Percentiles rank a stretch among this genome's conserved stretches.
phyloP scores from a whole-genome alignment of 2,797 vertebrate species.

The Limosa lapponica region DNA sequence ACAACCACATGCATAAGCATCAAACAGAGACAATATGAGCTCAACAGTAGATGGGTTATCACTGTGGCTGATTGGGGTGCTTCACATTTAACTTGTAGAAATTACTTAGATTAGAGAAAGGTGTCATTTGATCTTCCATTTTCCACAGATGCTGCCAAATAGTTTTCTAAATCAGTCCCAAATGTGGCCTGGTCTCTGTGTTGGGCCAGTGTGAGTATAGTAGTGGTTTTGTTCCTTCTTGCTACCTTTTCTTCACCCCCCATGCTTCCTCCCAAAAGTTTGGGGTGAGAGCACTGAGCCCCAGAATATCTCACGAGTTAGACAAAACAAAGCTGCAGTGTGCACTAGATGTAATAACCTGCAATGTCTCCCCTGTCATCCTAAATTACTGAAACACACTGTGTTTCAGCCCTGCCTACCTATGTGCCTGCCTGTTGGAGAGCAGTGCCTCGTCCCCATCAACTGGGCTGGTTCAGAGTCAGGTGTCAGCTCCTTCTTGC shows the following conservation, averaged over 20 bases:
- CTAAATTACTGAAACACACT: constrained; percentile 1
- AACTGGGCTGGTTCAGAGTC: not conserved
- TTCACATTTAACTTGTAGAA: not conserved
- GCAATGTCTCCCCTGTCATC: constrained; percentile 55
- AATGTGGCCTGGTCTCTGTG: constrained; percentile 35
- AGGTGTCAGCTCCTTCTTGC: not conserved
- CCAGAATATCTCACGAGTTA: not conserved
- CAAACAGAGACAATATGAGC: not conserved
- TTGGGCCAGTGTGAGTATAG: constrained; percentile 30
- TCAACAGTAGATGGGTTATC: not conserved
- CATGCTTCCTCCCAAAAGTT: not conserved
- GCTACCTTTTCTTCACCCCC: constrained; percentile 16
- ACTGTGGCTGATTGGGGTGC: not conserved
- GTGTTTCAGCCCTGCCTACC: not conserved
- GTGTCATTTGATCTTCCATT: constrained; percentile 48
- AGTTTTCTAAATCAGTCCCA: constrained; percentile 69
- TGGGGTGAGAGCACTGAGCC: constrained; percentile 4
- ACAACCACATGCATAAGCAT: not conserved
- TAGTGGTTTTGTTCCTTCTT: constrained; percentile 50
- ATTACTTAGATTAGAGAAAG: constrained; percentile 34
- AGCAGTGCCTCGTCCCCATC: not conserved
- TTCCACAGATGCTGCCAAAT: constrained; percentile 56
- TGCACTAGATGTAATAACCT: not conserved
- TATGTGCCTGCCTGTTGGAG: not conserved
- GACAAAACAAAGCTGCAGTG: constrained; percentile 56